Conservation (phyloP, 2,113 vertebrate species). For the Arenaria interpres region DNA sequence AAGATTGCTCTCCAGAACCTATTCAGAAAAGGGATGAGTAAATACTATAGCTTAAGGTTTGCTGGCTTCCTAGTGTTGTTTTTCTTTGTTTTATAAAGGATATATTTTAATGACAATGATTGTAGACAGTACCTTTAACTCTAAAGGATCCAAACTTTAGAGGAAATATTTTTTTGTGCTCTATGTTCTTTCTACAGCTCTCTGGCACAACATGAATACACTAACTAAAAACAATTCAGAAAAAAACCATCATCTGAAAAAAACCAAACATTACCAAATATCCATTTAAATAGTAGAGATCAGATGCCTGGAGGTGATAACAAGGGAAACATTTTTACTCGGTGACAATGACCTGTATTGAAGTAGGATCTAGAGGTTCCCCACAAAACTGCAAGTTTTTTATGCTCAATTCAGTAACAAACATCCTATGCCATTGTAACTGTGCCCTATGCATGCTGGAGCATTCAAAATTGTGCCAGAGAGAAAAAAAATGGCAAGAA, state of each 20-base stretch:
- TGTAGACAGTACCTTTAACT: neutral
- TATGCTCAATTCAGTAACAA: neutral
- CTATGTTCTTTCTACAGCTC: neutral
- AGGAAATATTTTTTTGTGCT: neutral
- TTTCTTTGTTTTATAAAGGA: neutral
- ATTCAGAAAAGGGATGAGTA: neutral
- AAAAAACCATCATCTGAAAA: neutral
- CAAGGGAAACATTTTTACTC: neutral
- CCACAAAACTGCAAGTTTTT: neutral
- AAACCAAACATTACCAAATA: neutral
- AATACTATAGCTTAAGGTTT: neutral
- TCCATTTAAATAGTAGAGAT: neutral
- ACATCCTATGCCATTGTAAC: neutral
- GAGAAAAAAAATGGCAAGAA: neutral
- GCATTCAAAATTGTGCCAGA: neutral
- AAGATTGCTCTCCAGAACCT: conserved; percentile 83
- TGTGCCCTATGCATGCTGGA: neutral
- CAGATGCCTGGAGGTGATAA: neutral
- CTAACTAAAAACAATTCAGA: neutral
- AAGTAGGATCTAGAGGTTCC: neutral
- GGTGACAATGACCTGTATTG: neutral
- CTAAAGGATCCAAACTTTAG: neutral
- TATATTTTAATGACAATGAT: neutral
- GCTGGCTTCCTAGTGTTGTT: fast-evolving
- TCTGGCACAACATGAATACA: fast-evolving